These are phyloP conservation scores for Diplodus puntazzo DNA, from an alignment of 2,797 vertebrate species.

Conservation along the genomic window DNA sequence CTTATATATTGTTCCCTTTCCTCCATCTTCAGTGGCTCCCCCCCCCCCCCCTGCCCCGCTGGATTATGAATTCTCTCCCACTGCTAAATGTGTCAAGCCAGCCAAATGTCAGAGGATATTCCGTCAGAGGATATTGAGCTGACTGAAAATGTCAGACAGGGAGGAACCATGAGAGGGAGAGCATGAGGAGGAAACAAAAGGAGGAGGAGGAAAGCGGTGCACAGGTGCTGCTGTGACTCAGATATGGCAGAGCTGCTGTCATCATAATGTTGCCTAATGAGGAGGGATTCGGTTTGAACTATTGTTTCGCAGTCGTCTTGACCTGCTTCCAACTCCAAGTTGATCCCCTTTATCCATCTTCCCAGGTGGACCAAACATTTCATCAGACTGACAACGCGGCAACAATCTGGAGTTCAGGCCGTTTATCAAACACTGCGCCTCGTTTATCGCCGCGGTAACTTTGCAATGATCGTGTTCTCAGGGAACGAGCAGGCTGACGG, in stretches of 20 bases:
- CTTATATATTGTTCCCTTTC: too few species aligned
- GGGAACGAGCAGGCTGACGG: background rate
- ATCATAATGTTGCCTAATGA: constrained; percentile 45
- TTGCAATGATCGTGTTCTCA: background rate
- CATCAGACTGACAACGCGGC: constrained; percentile 4
- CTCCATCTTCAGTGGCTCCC: too few species aligned
- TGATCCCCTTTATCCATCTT: constrained; percentile 31
- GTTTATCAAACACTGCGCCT: constrained; percentile 30
- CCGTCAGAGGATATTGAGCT: constrained; percentile 79
- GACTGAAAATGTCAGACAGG: constrained; percentile 80
- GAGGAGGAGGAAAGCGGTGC: constrained; percentile 44
- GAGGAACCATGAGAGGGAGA: constrained; percentile 60
- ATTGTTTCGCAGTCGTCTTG: constrained; percentile 51
- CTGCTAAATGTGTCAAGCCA: constrained; percentile 71
- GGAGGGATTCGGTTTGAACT: constrained; percentile 24
- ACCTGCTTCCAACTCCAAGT: constrained; percentile 49
- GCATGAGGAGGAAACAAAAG: constrained; percentile 56
- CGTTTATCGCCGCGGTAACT: constrained; percentile 6
- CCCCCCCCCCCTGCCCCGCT: too few species aligned
- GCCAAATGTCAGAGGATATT: constrained; percentile 82
- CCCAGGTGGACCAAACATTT: constrained; percentile 31
- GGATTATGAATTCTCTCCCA: constrained; percentile 71
- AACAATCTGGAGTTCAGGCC: constrained; percentile 39
- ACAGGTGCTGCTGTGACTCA: constrained; percentile 38
- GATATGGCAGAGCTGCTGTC: constrained; percentile 47